These are phyloP conservation scores for Pseudoips prasinana DNA, from an alignment of 2,888 invertebrate genomes.

Conservation along the genomic window DNA sequence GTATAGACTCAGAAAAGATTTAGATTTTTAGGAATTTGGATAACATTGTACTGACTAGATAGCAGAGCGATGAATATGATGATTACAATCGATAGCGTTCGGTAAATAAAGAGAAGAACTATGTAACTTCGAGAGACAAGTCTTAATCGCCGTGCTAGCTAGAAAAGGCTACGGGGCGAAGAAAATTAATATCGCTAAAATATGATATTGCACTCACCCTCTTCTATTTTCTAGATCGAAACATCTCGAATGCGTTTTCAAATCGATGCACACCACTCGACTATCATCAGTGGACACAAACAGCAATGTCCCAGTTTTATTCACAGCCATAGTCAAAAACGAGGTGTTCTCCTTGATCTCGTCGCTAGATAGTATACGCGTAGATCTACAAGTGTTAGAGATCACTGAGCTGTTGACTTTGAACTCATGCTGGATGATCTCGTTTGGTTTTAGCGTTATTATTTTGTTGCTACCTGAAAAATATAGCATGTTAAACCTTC, in stretches of 20 bases:
- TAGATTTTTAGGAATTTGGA: too few species aligned
- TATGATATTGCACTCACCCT: slow-evolving; percentile 52
- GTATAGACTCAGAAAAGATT: too few species aligned
- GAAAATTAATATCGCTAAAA: too few species aligned
- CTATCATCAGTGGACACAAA: slow-evolving; percentile 73
- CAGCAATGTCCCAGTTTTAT: slow-evolving; percentile 62
- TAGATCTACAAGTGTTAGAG: slow-evolving; percentile 43
- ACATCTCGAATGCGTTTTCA: slow-evolving; percentile 57
- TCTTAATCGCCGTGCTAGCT: too few species aligned
- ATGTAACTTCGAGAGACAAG: too few species aligned
- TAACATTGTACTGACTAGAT: too few species aligned
- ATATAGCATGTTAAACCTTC: not conserved
- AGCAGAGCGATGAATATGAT: too few species aligned
- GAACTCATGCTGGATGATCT: slow-evolving; percentile 59
- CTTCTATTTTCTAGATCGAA: slow-evolving; percentile 70
- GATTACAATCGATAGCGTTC: too few species aligned
- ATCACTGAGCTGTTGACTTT: slow-evolving; percentile 42
- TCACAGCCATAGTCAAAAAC: slow-evolving; percentile 63
- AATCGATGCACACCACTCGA: slow-evolving; percentile 62
- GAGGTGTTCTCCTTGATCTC: slow-evolving; percentile 55
- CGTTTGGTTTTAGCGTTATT: slow-evolving; percentile 59
- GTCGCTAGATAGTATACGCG: slow-evolving; percentile 48
- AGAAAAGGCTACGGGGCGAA: too few species aligned
- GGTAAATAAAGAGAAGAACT: too few species aligned
- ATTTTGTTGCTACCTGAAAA: slow-evolving; percentile 65